Base-by-base conservation (phyloP, 37 sponge, comb jelly and placozoan species). In the Geodia barretti region DNA sequence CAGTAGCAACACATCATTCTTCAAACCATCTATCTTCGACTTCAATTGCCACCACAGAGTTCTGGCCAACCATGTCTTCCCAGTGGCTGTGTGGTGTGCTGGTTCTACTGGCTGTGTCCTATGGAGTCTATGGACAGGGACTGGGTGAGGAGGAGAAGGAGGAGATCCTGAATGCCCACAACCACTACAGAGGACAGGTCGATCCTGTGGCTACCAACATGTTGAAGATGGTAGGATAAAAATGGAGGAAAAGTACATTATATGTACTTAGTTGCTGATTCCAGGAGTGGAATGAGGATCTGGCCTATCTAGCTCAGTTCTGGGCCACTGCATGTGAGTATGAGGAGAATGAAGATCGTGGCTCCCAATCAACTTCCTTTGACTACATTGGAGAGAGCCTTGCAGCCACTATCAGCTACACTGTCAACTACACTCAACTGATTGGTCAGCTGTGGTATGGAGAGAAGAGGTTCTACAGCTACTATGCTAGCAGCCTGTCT, bases 141-240 rank as follows among this genome's bases (percentile, higher is more conserved):
- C 54, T 47, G 54, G 14, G 54, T 35, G 80, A 78, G 4, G 80
- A 78, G 35, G 74, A 86, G 35, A 62, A 62, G 41, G 59, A 62
- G 43, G 79, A 86, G 43, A 35, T 86, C 26, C 54, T 79, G 65
- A 72, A 64, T 35, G 79, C 79, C 19, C 86, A 86, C 73, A 86
- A 86, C 38, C 19, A 29, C 73, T 79, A 61, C 40, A 47, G 86
- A 71, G 79, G 73, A 19, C 32, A 33, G 0, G 80, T 79, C 0
- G 74, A 86, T 29, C 86, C 86, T 25, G 26, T 74, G 39, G 86
- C 86, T 20, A 73, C 73, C 54, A 79, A 86, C 73, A 86, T 86
- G 86, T 4, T 60, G 25, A 30, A 62, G 42, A 73, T 86, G 86
- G 86, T 86, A 29, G 64, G 79, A 47, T 17, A 47, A 47, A n/a